Evolutionary conservation across 2,888 invertebrate genomes (phyloP), one percentile per base, ranked within the genome.

Genomic region (Parnassius glacialis): DNA sequence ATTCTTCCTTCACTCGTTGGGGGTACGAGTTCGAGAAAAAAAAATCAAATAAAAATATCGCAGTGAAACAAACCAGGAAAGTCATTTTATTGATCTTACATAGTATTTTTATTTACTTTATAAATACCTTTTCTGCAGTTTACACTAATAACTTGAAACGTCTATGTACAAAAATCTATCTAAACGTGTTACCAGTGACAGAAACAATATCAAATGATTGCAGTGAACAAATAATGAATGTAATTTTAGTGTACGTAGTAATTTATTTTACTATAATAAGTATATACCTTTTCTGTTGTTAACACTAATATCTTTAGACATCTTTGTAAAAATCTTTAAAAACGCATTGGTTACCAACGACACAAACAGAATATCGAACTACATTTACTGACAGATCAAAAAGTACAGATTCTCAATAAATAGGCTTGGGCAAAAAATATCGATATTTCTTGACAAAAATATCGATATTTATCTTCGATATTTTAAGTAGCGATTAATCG

Each of bases 81-180:
- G 20, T 20, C 2, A 20, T 20, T 20, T 20, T 20, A 20, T 50
- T 50, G 10, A 13, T 9, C 16, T 13, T 20, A n/a, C n/a, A n/a
- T n/a, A 25, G 12, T 25, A 25, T 3, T 34, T 34, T 34, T 7
- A 34, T 34, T 34, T 34, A 7, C 34, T 34, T 34, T 7, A 2
- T 34, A 10, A 10, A 62, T 61, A 69, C 67, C 65, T 67, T 63
- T 65, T 52, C n/a, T 54, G 52, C 59, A 63, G 45, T 61, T 50
- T 47, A 64, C 60, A 51, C 54, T 59, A 53, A 52, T 41, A 13
- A 68, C 64, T 59, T 54, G 65, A 45, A 56, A 67, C 71, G 69
- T 71, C 64, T 68, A 65, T 45, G 57, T 48, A 53, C 43, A 20
- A 53, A 57, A 53, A 57, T 52, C 56, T 62, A 44, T 52, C 52